Evolutionary conservation across 2,888 invertebrate species (phyloP).

Genomic region (Gnatocerus cornutus): DNA sequence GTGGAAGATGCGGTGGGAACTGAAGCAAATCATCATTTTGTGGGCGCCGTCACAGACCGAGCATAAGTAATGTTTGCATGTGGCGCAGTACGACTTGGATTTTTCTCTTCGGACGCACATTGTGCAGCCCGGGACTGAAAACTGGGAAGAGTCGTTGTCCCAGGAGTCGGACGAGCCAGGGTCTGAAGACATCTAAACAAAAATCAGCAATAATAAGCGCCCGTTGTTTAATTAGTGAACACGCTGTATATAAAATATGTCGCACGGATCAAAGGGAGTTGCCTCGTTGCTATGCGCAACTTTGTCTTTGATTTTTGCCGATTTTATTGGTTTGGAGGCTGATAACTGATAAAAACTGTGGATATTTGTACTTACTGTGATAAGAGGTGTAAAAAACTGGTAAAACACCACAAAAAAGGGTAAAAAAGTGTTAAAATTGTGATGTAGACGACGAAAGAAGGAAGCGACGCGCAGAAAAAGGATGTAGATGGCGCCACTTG

Average conservation of each 20-base stretch:
- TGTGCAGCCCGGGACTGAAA: slow-evolving; percentile 76
- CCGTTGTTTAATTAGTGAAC: too few relatives aligned
- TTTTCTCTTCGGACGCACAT: slow-evolving; percentile 96
- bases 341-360: background rate
- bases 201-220: background rate
- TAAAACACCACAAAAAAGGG: slow-evolving; percentile 15
- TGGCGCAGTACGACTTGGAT: slow-evolving; percentile 94
- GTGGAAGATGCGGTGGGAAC: slow-evolving; percentile 92
- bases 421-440: too few relatives aligned
- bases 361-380: background rate
- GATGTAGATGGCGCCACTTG: too few relatives aligned
- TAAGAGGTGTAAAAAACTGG: background rate
- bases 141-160: background rate
- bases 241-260: too few relatives aligned
- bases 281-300: background rate
- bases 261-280: background rate
- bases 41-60: slow-evolving; percentile 95
- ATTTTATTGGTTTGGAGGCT: background rate
- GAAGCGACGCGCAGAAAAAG: too few relatives aligned
- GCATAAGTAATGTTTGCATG: slow-evolving; percentile 95
- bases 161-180: background rate
- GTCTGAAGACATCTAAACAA: slow-evolving; percentile 3
- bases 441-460: too few relatives aligned
- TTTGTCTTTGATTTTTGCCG: background rate
- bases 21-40: slow-evolving; percentile 97